phyloP scores from a whole-genome alignment of 2,888 invertebrate genomes.

The Timema cristinae region DNA sequence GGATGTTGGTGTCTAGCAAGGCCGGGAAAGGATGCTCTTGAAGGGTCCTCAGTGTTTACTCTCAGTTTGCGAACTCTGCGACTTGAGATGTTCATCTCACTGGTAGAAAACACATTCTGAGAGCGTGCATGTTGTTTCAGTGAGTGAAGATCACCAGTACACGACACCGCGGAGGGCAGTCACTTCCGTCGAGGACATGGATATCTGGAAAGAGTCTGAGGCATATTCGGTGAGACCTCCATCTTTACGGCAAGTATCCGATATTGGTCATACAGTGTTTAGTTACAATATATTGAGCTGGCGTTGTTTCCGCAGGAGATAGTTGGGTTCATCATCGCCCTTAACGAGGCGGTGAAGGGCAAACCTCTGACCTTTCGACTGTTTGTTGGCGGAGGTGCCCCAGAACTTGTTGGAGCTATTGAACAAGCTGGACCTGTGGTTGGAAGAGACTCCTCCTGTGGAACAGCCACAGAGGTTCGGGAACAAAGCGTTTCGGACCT shows the following conservation, averaged over 20 bases:
- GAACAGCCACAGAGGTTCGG: constrained; percentile 96
- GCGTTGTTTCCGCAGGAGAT: constrained; percentile 57
- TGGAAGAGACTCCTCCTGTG: constrained; percentile 81
- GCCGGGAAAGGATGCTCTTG: too few species aligned
- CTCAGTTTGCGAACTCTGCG: too few species aligned
- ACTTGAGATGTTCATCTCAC: too few species aligned
- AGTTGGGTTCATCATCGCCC: constrained; percentile 78
- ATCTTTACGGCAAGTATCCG: too few species aligned
- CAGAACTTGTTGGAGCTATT: constrained; percentile 62
- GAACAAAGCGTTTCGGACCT: constrained; percentile 84
- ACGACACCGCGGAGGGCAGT: constrained; percentile 61
- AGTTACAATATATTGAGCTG: too few species aligned
- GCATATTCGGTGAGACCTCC: constrained; percentile 65
- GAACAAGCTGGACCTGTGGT: constrained; percentile 63
- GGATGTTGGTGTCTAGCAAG: too few species aligned
- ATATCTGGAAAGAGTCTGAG: constrained; percentile 77
- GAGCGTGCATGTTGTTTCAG: constrained; percentile 28
- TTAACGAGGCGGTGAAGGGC: constrained; percentile 81
- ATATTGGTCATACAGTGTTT: too few species aligned
- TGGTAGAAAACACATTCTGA: too few species aligned
- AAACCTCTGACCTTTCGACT: constrained; percentile 64
- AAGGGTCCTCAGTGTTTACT: too few species aligned
- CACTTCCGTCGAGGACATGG: constrained; percentile 65
- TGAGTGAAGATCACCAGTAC: constrained; percentile 56
- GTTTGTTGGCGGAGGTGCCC: constrained; percentile 45